Percentiles rank a stretch among this genome's conserved stretches.
Evolutionary conservation across 2,797 vertebrate species (phyloP).

Genomic region (Parotocinclus haroldoi): DNA sequence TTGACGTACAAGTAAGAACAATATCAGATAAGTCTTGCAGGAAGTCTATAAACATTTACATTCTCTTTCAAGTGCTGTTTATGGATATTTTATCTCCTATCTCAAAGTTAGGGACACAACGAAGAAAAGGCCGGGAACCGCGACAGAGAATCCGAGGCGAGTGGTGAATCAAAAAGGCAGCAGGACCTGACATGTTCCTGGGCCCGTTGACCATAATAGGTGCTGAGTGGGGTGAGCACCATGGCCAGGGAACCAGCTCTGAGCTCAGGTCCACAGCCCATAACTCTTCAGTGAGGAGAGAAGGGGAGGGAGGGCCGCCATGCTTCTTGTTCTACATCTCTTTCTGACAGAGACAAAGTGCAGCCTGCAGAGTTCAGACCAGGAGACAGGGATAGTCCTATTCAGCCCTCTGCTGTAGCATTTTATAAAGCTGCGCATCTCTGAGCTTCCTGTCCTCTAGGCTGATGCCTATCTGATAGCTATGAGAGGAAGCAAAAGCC

Average conservation of each 20-base stretch:
- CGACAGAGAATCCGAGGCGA: constrained; percentile 47
- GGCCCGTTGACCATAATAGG: constrained; percentile 62
- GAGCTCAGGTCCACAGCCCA: constrained; percentile 41
- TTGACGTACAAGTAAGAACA: constrained; percentile 60
- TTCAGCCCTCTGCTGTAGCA: constrained; percentile 22
- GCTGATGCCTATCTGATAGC: constrained; percentile 44
- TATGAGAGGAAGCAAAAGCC: constrained; percentile 22
- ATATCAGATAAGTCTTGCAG: constrained; percentile 63
- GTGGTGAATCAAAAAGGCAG: constrained; percentile 56
- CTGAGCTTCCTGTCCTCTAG: constrained; percentile 35
- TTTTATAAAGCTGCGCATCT: constrained; percentile 33
- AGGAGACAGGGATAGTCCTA: constrained; percentile 39
- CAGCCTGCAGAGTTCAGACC: constrained; percentile 42
- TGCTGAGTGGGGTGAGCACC: constrained; percentile 51
- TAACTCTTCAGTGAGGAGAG: constrained; percentile 29
- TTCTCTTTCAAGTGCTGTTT: constrained; percentile 66
- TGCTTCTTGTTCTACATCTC: constrained; percentile 38
- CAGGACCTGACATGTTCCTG: constrained; percentile 49
- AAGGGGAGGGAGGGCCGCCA: constrained; percentile 36
- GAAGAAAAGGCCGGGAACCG: constrained; percentile 45
- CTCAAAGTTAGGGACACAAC: constrained; percentile 54
- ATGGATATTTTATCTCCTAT: constrained; percentile 66
- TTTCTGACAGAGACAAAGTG: constrained; percentile 39
- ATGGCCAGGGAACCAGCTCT: constrained; percentile 43
- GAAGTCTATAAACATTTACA: constrained; percentile 67